Evolutionary conservation across 1,140 invertebrate species (phyloP).

Genomic region (Semibalanus balanoides): DNA sequence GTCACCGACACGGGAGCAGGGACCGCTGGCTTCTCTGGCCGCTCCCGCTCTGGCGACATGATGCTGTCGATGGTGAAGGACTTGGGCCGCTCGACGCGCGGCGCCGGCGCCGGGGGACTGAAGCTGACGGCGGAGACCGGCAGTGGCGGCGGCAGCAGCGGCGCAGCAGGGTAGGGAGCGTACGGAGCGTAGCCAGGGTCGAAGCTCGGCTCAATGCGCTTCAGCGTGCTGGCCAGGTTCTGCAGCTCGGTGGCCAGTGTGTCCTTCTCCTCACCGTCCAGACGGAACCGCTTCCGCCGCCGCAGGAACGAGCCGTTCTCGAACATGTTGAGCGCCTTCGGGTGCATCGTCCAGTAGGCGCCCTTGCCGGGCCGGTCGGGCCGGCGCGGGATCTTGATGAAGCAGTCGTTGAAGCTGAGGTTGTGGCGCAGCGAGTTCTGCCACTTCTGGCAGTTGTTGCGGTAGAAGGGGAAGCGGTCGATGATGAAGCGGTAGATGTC

Average conservation of each 20-base stretch:
- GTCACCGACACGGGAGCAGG: no score
- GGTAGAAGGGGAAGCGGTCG: conserved; percentile 78
- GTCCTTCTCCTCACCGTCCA: conserved; percentile 58
- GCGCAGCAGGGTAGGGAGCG: no score
- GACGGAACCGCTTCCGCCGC: conserved; percentile 73
- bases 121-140: no score
- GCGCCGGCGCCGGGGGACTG: no score
- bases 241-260: conserved; percentile 27
- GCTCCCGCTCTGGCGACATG: no score
- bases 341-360: conserved; percentile 80
- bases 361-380: conserved; percentile 81
- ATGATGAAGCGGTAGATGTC: conserved; percentile 90
- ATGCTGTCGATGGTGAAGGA: no score
- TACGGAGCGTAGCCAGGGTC: no score
- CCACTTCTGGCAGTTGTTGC: conserved; percentile 75
- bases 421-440: conserved; percentile 77
- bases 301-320: conserved; percentile 78
- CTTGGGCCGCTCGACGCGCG: no score
- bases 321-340: conserved; percentile 80
- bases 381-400: conserved; percentile 78
- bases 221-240: neutral
- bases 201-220: no score
- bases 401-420: conserved; percentile 86
- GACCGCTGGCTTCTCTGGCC: no score
- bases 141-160: no score